A percentile compares a stretch with the other conserved stretches of the same genome.
phyloP scores from a whole-genome alignment of 2,797 vertebrate species.

The Scyliorhinus canicula region DNA sequence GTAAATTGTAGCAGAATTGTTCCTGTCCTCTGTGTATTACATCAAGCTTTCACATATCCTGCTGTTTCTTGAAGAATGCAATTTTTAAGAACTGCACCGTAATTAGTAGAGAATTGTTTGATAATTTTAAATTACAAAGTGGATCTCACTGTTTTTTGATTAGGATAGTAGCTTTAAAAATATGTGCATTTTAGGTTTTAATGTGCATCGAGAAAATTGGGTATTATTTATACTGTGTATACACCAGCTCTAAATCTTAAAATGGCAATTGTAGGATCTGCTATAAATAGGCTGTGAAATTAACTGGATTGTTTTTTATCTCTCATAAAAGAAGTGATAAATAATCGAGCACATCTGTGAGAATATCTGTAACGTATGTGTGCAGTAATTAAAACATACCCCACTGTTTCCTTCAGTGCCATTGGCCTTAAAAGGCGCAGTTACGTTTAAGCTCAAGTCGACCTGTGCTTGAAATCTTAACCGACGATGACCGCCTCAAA shows the following conservation, averaged over 20 bases:
- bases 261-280: neutral
- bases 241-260: neutral
- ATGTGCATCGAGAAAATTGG: neutral
- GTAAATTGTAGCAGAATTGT: slow-evolving; percentile 33
- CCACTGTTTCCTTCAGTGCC: neutral
- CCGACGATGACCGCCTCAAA: neutral
- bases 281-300: neutral
- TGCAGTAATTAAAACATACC: neutral
- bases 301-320: neutral
- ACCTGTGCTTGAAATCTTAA: neutral
- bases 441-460: neutral
- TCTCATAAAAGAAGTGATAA: neutral
- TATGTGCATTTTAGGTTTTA: neutral
- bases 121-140: neutral
- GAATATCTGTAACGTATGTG: neutral
- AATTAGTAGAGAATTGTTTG: neutral
- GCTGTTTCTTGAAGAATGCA: slow-evolving; percentile 13
- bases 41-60: slow-evolving; percentile 1
- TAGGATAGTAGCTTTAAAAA: neutral
- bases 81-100: neutral
- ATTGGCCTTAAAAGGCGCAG: slow-evolving; percentile 19
- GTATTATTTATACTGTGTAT: neutral
- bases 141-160: neutral
- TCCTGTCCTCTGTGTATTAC: neutral
- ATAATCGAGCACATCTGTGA: neutral